Base-by-base conservation (phyloP, 2,113 vertebrate species). In the Chaenogobius annularis region DNA sequence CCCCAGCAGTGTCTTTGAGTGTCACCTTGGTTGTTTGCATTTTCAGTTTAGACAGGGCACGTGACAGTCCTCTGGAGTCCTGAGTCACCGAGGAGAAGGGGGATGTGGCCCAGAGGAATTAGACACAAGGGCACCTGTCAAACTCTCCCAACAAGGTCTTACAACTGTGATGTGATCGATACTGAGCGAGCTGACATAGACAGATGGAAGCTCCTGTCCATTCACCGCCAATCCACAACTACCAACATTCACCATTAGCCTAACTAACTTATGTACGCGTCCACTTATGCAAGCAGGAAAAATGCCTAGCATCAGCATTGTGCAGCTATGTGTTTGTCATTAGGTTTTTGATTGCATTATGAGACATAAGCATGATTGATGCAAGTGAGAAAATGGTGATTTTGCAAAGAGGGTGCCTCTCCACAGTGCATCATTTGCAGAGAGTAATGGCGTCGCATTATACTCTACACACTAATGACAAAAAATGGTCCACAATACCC, bases 331-430 rank as follows among this genome's bases (percentile, higher is more conserved):
- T 76, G 87, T 86, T 86, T 72, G 80, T 79, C 88, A 91, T 92
- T 88, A 91, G 80, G 79, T 74, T 85, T 90, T 85, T 87, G 81
- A 90, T 92, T 91, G 86, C 77, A 88, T 92, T 92, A 91, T 86
- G 85, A 87, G 84, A 86, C 81, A 86, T 90, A 87, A 89, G 88
- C 89, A 85, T 91, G 90, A 91, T 84, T 90, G 88, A 93, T 92
- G 87, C 71, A 79, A 78, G 66, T 44, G 63, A 74, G 68, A 55
- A 74, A 83, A 72, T 72, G 70, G 73, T 71, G 83, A 88, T 79
- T 85, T 79, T 74, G 77, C 83, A 78, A 70, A 78, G 75, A 77
- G 69, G 31, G 62, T 61, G 69, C 62, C 40, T 14, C 63, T 73
- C 68, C 67, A 68, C 44, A 54, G 81, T 81, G 63, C 74, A 83